A percentile compares a stretch with the other conserved stretches of the same genome.
phyloP scores from a whole-genome alignment of 2,888 invertebrate species.

The Harpalus rubripes region DNA sequence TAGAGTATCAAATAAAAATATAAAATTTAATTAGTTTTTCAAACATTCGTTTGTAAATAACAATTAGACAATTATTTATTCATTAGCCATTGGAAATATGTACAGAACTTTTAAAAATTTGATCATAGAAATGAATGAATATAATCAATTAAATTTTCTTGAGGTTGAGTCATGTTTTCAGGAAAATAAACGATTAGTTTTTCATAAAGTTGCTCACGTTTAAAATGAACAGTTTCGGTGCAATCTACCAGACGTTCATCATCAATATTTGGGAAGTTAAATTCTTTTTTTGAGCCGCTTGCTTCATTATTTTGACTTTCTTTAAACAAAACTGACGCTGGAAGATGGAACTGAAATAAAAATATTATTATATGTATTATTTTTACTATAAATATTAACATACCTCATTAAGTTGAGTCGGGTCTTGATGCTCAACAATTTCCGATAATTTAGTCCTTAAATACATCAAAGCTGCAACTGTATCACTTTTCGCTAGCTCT shows the following conservation, averaged over 20 bases:
- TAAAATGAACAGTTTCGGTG: constrained; percentile 76
- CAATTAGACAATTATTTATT: constrained; percentile 22
- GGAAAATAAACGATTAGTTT: constrained; percentile 88
- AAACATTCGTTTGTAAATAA: constrained; percentile 28
- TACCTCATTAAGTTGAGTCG: constrained; percentile 83
- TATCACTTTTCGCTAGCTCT: constrained; percentile 82
- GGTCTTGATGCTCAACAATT: constrained; percentile 86
- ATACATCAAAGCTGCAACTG: constrained; percentile 85
- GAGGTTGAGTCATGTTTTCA: constrained; percentile 88
- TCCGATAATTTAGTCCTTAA: constrained; percentile 85
- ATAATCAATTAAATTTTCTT: constrained; percentile 87
- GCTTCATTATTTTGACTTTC: constrained; percentile 74
- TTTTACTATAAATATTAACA: not conserved
- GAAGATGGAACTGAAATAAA: constrained; percentile 80
- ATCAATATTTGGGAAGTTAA: constrained; percentile 68
- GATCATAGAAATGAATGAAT: constrained; percentile 78
- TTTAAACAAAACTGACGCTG: constrained; percentile 84
- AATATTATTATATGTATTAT: not conserved
- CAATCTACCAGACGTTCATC: constrained; percentile 16
- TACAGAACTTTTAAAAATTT: constrained; percentile 19
- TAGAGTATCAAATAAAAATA: constrained; percentile 52
- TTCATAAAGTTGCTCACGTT: constrained; percentile 86
- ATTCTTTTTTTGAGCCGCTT: constrained; percentile 71
- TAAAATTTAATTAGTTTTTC: constrained; percentile 59
- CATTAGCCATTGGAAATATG: constrained; percentile 7